These are phyloP conservation scores for Vesta saturnalis DNA, from an alignment of 2,888 invertebrate species.

Conservation along the genomic window DNA sequence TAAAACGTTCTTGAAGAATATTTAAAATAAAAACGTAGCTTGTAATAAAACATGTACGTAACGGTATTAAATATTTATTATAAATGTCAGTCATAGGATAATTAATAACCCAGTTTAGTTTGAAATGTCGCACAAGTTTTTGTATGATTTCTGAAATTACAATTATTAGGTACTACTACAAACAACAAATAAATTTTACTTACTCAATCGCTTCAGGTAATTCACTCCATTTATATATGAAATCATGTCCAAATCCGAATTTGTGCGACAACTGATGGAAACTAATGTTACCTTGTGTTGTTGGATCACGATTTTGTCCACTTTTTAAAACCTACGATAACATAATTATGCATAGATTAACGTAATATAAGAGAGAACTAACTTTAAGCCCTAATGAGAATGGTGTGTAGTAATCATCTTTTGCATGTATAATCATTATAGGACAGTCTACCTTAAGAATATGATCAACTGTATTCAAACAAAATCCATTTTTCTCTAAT, in stretches of 20 bases:
- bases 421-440: conserved; percentile 69
- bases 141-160: conserved; percentile 14
- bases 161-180: neutral
- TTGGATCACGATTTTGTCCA: conserved; percentile 44
- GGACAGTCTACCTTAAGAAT: conserved; percentile 74
- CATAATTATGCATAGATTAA: neutral
- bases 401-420: conserved; percentile 55
- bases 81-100: neutral
- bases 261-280: conserved; percentile 47
- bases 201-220: conserved; percentile 31
- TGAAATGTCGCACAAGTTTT: conserved; percentile 4
- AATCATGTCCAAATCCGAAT: conserved; percentile 50
- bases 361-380: neutral
- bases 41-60: too few species aligned
- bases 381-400: conserved; percentile 52
- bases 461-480: conserved; percentile 82
- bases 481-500: conserved; percentile 75
- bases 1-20: too few species aligned
- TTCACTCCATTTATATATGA: conserved; percentile 48
- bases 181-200: neutral
- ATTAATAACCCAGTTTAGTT: neutral
- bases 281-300: conserved; percentile 47
- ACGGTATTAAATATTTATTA: too few species aligned
- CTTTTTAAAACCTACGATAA: conserved; percentile 42
- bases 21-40: too few species aligned